phyloP scores from a whole-genome alignment of 2,113 vertebrate species.

The Columbina picui region DNA sequence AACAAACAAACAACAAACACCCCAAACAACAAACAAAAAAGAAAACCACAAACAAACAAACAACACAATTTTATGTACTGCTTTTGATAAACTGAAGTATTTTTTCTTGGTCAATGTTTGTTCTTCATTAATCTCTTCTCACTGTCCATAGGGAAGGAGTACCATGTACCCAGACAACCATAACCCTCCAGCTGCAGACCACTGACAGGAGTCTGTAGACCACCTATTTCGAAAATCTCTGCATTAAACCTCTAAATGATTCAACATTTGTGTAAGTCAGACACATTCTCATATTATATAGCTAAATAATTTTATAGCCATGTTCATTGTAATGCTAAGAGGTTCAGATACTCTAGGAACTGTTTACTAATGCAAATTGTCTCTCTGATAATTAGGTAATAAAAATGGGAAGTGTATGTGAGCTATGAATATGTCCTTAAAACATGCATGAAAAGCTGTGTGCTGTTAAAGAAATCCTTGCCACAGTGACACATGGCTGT shows the following conservation, averaged over 20 bases:
- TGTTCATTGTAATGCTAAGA: background rate
- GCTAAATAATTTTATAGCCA: background rate
- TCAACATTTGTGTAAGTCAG: conserved; percentile 35
- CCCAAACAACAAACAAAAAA: too few relatives aligned
- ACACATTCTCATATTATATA: background rate
- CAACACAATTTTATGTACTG: background rate
- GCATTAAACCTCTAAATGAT: background rate
- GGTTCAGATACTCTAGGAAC: background rate
- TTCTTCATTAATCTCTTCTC: background rate
- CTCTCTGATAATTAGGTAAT: background rate
- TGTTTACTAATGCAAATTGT: background rate
- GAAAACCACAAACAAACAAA: too few relatives aligned
- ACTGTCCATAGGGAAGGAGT: background rate
- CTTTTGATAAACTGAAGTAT: background rate
- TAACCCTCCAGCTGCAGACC: background rate
- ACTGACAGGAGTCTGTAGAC: background rate
- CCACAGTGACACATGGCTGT: background rate
- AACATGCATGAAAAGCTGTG: background rate
- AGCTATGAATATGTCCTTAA: background rate
- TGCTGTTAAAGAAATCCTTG: background rate
- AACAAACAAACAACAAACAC: too few relatives aligned
- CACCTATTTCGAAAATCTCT: background rate
- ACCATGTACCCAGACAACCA: background rate
- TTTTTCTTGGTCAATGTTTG: background rate
- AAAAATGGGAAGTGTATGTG: background rate